Percentiles rank a stretch among this genome's conserved stretches.
Conservation (phyloP, 2,888 invertebrate genomes). For the Harpalus rubripes region DNA sequence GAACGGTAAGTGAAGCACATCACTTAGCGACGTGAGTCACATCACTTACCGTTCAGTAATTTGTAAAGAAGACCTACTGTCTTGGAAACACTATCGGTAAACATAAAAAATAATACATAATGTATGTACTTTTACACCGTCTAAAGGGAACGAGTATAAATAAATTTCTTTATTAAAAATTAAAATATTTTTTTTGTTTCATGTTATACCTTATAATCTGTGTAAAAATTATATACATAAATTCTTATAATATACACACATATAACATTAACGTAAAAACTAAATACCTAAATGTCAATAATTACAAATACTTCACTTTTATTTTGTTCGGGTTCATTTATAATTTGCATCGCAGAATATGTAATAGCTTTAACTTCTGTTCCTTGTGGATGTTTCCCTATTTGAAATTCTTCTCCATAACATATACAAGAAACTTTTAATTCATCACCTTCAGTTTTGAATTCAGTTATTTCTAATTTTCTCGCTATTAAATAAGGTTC, state of each 20-base stretch:
- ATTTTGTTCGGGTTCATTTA: constrained; percentile 85
- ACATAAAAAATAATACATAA: too few relatives aligned
- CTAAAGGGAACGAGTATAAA: too few relatives aligned
- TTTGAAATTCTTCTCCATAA: constrained; percentile 96
- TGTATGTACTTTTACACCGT: too few relatives aligned
- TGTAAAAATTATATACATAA: too few relatives aligned
- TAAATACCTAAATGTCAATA: constrained; percentile 89
- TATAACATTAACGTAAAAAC: constrained; percentile 69
- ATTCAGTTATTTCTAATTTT: constrained; percentile 92
- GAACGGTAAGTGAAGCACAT: too few relatives aligned
- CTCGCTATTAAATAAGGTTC: constrained; percentile 94
- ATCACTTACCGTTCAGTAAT: too few relatives aligned
- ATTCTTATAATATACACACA: constrained; percentile 33
- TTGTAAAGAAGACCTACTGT: too few relatives aligned
- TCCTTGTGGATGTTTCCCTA: constrained; percentile 97
- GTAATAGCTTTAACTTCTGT: constrained; percentile 99
- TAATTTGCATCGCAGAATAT: constrained; percentile 98
- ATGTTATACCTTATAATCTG: too few relatives aligned
- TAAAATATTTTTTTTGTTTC: too few relatives aligned
- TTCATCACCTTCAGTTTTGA: constrained; percentile 85
- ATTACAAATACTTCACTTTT: constrained; percentile 96
- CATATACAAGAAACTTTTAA: constrained; percentile 89
- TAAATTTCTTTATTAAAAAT: too few relatives aligned
- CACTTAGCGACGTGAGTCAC: too few relatives aligned
- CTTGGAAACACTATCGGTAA: too few relatives aligned